Conservation (phyloP, 2,797 vertebrate genomes). For the Tapera naevia region DNA sequence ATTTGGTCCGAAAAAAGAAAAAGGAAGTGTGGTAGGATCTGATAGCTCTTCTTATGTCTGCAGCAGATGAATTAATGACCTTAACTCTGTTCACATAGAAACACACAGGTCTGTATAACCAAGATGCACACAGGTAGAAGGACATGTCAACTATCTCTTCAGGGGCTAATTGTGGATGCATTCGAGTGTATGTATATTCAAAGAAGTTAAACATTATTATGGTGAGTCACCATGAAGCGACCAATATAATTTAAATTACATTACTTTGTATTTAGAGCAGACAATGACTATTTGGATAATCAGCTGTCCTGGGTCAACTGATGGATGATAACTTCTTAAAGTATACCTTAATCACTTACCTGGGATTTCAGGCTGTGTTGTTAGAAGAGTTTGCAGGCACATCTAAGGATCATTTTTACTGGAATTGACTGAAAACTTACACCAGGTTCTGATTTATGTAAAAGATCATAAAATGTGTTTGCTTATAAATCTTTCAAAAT, state of each 20-base stretch:
- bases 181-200: background rate
- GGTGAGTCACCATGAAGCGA: background rate
- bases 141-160: background rate
- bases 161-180: background rate
- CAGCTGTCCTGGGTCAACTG: background rate
- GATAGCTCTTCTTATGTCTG: background rate
- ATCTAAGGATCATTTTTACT: background rate
- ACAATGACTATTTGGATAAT: background rate
- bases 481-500: background rate
- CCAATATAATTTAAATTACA: background rate
- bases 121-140: accelerated
- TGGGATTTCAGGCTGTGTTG: background rate
- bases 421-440: background rate
- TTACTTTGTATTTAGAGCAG: background rate
- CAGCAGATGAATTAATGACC: background rate
- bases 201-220: background rate
- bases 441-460: background rate
- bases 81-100: background rate
- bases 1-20: background rate
- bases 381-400: background rate
- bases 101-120: background rate
- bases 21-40: accelerated
- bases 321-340: background rate
- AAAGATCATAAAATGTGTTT: background rate
- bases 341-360: background rate